phyloP scores from a whole-genome alignment of 1,140 invertebrate species.

The Drosophila lacertosa region DNA sequence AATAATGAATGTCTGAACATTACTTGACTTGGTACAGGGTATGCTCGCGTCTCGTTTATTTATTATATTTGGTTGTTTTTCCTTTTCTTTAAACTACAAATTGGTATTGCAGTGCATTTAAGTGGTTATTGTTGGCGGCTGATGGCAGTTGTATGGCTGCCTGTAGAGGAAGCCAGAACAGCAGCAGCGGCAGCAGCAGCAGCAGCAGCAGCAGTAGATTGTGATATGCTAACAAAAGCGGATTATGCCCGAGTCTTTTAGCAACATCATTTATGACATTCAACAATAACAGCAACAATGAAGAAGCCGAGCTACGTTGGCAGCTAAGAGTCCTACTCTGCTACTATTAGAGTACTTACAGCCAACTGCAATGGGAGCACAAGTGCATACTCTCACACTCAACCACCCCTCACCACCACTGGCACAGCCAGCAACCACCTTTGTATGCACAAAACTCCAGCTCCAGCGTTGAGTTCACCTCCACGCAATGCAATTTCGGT shows the following conservation, averaged over 20 bases:
- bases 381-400: slow-evolving; percentile 1
- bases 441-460: neutral
- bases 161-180: slow-evolving; percentile 10
- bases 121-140: neutral
- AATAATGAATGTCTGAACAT: too few relatives aligned
- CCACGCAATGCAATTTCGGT: slow-evolving; percentile 70
- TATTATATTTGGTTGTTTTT: neutral
- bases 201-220: slow-evolving; percentile 59
- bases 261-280: slow-evolving; percentile 79
- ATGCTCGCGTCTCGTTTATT: too few relatives aligned
- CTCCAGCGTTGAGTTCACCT: slow-evolving; percentile 7
- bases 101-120: slow-evolving; percentile 2
- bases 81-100: too few relatives aligned
- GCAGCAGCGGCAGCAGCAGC: neutral
- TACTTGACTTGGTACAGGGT: too few relatives aligned
- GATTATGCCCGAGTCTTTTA: slow-evolving; percentile 76
- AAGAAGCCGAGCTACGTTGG: slow-evolving; percentile 17
- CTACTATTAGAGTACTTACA: slow-evolving; percentile 19
- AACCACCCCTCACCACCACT: neutral
- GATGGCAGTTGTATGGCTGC: slow-evolving; percentile 1
- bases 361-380: slow-evolving; percentile 33
- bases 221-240: slow-evolving; percentile 80
- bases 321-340: slow-evolving; percentile 11
- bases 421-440: neutral
- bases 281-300: slow-evolving; percentile 64